Evolutionary conservation across 1,140 invertebrate genomes (phyloP), one percentile per base, ranked within the genome.

Genomic region (Coelopa frigida): DNA sequence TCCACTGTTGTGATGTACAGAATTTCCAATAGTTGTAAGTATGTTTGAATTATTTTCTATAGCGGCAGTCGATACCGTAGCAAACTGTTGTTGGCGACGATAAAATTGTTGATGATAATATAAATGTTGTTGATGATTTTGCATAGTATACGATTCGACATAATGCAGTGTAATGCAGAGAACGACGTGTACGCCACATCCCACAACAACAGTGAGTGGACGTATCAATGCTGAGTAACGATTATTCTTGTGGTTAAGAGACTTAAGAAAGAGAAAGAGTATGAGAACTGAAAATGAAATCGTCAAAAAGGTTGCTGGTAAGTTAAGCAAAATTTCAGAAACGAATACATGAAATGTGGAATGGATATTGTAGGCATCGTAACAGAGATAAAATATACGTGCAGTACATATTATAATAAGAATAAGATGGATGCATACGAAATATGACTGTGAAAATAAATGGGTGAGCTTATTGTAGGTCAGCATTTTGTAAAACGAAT

Each of bases 331-430:
- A n/a, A 93, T 79, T 48, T 85, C 81, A 22, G 87, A 85, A 10
- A 91, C 65, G 27, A 85, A 81, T n/a, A 81, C 76, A 24, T 85
- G 84, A 53, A 91, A 78, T 1, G 82, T 85, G 31, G 78, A 75
- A 46, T 83, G 81, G 6, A 86, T 79, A 57, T 93, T 93, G 59
- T 94, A 94, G 0, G 89, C 84, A 72, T 94, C 90, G 56, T 90
- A 87, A 52, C 90, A 85, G 39, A 94, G 76, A 59, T 89, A 91
- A 54, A 89, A 84, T 54, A 88, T 87, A 36, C 90, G 74, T 50
- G 88, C 72, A 5, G 84, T 76, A 53, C 89, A 90, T 8, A 91
- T 82, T 11, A 83, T 73, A 3, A 89, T 84, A 10, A 94, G 64
- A 29, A 92, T 77, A 1, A 87, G 68, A 67, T 92, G 87, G 5